These are phyloP conservation scores for Smittia aterrima DNA, from an alignment of 2,888 invertebrate species.

Conservation along the genomic window DNA sequence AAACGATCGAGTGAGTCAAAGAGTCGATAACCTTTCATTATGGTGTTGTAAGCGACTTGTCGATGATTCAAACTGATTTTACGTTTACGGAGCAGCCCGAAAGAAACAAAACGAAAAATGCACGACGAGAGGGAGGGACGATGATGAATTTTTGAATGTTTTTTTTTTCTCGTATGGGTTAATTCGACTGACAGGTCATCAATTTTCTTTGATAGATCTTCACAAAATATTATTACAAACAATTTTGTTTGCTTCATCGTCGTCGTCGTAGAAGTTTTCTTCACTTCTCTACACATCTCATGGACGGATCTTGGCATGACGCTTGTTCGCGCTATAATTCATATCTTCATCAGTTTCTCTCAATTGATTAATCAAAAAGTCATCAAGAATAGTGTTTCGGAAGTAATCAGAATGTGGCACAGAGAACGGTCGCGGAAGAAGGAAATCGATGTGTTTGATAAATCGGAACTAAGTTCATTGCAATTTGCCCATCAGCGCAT, in stretches of 20 bases:
- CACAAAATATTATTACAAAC: slow-evolving; percentile 38
- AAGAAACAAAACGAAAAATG: slow-evolving; percentile 15
- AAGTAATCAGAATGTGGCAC: slow-evolving; percentile 17
- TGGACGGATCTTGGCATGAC: slow-evolving; percentile 21
- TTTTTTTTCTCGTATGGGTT: slow-evolving; percentile 26
- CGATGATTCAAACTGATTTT: slow-evolving; percentile 23
- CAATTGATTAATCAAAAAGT: not conserved
- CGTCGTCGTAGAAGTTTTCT: not conserved
- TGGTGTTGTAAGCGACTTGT: slow-evolving; percentile 31
- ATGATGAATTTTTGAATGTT: slow-evolving; percentile 35
- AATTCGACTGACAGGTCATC: slow-evolving; percentile 41
- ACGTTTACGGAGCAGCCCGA: slow-evolving; percentile 9
- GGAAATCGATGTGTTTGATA: not conserved
- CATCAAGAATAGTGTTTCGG: not conserved
- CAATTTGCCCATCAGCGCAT: not conserved
- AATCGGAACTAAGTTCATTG: not conserved
- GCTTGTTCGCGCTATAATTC: not conserved
- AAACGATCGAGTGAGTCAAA: slow-evolving; percentile 1
- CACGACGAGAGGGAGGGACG: not conserved
- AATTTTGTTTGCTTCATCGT: slow-evolving; percentile 22
- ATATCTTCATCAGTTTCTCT: not conserved
- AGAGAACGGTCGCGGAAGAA: slow-evolving; percentile 12
- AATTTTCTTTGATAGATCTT: slow-evolving; percentile 41
- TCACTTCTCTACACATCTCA: not conserved
- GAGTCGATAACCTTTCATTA: slow-evolving; percentile 30